phyloP scores from a whole-genome alignment of 2,888 invertebrate species.

The Fissipunctia ypsillon region DNA sequence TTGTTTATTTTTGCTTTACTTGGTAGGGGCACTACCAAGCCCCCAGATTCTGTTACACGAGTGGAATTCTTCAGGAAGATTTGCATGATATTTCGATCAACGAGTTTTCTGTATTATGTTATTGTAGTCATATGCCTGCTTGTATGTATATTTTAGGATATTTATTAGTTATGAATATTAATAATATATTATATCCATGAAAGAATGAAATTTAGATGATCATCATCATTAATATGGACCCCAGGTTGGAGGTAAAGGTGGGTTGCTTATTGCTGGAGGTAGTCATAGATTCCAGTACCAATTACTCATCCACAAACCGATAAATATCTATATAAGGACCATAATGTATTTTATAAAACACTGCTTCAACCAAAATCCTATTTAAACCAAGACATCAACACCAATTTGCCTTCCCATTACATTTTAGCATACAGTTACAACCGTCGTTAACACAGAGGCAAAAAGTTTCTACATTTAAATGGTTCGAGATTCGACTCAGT shows the following conservation, averaged over 20 bases:
- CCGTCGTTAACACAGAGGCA: conserved; percentile 29
- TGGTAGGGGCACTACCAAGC: too few relatives aligned
- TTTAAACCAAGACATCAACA: conserved; percentile 30
- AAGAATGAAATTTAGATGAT: background rate
- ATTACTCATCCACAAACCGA: background rate
- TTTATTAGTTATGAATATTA: background rate
- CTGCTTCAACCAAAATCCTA: background rate
- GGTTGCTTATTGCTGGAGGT: background rate
- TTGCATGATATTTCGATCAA: background rate
- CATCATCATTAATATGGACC: background rate
- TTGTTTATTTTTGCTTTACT: too few relatives aligned
- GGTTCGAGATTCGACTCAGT: conserved; percentile 43
- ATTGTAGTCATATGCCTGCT: background rate
- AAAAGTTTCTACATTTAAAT: conserved; percentile 60
- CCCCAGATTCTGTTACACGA: too few relatives aligned
- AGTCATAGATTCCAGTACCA: background rate
- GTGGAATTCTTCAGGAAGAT: too few relatives aligned
- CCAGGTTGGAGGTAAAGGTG: background rate
- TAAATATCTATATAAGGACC: background rate
- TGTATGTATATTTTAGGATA: background rate
- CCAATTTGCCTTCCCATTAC: conserved; percentile 46
- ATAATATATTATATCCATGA: too few relatives aligned
- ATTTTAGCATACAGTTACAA: conserved; percentile 39
- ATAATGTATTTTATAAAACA: background rate
- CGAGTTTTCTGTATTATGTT: background rate